These are phyloP conservation scores for Drosophila nigrodunni DNA, from an alignment of 1,140 invertebrate genomes.

Conservation along the genomic window DNA sequence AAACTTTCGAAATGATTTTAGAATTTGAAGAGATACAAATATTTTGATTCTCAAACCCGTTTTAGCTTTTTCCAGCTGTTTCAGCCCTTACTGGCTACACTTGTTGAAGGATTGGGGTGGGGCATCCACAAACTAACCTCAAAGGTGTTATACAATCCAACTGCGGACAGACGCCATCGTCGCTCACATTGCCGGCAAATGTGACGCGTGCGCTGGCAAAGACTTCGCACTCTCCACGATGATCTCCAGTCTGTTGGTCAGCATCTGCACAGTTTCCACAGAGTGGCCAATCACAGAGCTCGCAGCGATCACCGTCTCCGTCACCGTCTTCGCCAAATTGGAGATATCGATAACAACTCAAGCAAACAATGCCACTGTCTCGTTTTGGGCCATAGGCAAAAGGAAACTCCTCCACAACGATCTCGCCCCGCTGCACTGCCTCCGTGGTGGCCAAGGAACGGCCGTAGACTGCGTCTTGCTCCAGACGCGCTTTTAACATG, in stretches of 20 bases:
- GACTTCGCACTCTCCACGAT: constrained; percentile 88
- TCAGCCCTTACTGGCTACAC: neutral
- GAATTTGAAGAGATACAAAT: too few relatives aligned
- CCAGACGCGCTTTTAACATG: constrained; percentile 77
- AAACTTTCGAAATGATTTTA: too few relatives aligned
- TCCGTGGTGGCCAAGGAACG: constrained; percentile 88
- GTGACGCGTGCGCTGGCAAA: constrained; percentile 86
- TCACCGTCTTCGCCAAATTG: constrained; percentile 85
- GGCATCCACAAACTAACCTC: constrained; percentile 85
- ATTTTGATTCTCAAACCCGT: too few relatives aligned
- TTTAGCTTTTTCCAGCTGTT: constrained; percentile 43
- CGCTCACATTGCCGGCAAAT: constrained; percentile 88
- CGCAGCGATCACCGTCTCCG: constrained; percentile 85
- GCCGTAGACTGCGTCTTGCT: constrained; percentile 86
- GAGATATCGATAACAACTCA: constrained; percentile 89
- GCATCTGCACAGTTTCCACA: constrained; percentile 88
- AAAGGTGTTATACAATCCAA: constrained; percentile 92
- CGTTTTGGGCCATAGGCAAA: constrained; percentile 91
- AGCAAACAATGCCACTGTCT: constrained; percentile 88
- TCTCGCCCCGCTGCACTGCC: constrained; percentile 88
- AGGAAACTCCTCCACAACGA: constrained; percentile 90
- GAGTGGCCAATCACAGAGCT: constrained; percentile 91
- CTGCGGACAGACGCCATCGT: constrained; percentile 88
- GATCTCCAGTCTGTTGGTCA: constrained; percentile 77
- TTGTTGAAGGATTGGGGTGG: neutral